Percentiles rank a stretch among this genome's conserved stretches.
These are phyloP conservation scores for Drepana arcuata DNA, from an alignment of 1,140 invertebrate species.

Conservation along the genomic window DNA sequence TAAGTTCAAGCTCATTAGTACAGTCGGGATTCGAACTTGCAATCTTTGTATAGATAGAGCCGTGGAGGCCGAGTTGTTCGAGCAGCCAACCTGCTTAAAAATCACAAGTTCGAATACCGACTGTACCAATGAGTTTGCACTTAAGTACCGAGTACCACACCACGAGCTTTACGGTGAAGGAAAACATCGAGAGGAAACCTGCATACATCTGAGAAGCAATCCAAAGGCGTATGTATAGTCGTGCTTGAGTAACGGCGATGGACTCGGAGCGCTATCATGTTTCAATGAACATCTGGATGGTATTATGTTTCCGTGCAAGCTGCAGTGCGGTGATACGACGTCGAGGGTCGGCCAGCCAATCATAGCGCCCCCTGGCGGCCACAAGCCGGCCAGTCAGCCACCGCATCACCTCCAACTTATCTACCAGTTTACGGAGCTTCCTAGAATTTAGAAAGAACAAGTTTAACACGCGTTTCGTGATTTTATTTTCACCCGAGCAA, in stretches of 20 bases:
- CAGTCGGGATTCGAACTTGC: no score
- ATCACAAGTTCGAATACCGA: no score
- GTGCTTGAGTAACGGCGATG: no score
- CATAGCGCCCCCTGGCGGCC: conserved; percentile 24
- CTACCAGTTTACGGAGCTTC: conserved; percentile 26
- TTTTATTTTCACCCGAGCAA: background rate
- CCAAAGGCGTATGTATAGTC: no score
- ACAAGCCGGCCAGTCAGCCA: conserved; percentile 33
- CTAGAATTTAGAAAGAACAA: conserved; percentile 19
- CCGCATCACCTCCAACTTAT: conserved; percentile 41
- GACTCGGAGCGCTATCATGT: background rate
- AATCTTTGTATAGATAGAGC: no score
- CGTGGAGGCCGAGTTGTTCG: no score
- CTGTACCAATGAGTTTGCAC: no score
- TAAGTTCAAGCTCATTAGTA: no score
- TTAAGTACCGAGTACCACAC: conserved; percentile 1
- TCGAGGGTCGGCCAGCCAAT: conserved; percentile 34
- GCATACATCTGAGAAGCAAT: no score
- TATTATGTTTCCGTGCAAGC: conserved; percentile 17
- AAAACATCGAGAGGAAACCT: no score
- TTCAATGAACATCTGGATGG: conserved; percentile 15
- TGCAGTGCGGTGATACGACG: conserved; percentile 16
- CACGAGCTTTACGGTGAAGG: no score
- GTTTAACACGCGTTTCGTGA: conserved; percentile 1
- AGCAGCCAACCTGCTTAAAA: no score